A percentile compares a stretch with the other conserved stretches of the same genome.
Evolutionary conservation across 2,113 vertebrate genomes (phyloP).

Genomic region (Rhinogobius similis): DNA sequence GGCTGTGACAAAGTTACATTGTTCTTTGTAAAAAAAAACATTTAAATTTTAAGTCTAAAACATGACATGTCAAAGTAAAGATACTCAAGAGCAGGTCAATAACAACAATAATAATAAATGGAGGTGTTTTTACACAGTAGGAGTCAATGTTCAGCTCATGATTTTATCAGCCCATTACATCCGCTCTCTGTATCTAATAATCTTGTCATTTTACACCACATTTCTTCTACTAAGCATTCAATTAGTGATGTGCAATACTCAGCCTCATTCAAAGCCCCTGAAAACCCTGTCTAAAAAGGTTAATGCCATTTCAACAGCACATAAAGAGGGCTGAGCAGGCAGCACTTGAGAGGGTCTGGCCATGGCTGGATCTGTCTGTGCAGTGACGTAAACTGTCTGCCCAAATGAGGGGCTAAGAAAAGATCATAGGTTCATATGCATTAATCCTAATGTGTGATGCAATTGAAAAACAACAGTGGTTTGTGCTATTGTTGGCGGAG

Average conservation of each 20-base stretch:
- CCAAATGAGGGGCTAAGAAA: slow-evolving; percentile 20
- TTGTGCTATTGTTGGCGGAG: not conserved
- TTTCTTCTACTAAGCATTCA: slow-evolving; percentile 76
- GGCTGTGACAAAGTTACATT: no score
- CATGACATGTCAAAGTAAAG: no score
- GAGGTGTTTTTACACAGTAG: not conserved
- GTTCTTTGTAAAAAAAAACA: no score
- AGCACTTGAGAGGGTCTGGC: slow-evolving; percentile 44
- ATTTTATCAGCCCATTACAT: slow-evolving; percentile 66
- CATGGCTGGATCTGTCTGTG: slow-evolving; percentile 54
- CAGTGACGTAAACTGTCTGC: slow-evolving; percentile 32
- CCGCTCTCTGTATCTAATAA: slow-evolving; percentile 69
- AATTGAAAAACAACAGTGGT: slow-evolving; percentile 34
- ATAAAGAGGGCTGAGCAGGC: slow-evolving; percentile 59
- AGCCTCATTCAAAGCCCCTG: slow-evolving; percentile 54
- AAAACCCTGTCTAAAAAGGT: slow-evolving; percentile 68
- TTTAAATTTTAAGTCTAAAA: no score
- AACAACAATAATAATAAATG: no score
- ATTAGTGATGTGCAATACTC: slow-evolving; percentile 74
- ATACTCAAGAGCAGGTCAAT: no score
- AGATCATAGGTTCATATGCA: slow-evolving; percentile 15
- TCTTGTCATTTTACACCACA: slow-evolving; percentile 78
- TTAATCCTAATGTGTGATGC: slow-evolving; percentile 35
- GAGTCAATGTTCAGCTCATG: slow-evolving; percentile 54
- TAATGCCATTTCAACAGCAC: slow-evolving; percentile 71